Evolutionary conservation across 1,140 invertebrate genomes (phyloP).

Genomic region (Gonioctena quinquepunctata): DNA sequence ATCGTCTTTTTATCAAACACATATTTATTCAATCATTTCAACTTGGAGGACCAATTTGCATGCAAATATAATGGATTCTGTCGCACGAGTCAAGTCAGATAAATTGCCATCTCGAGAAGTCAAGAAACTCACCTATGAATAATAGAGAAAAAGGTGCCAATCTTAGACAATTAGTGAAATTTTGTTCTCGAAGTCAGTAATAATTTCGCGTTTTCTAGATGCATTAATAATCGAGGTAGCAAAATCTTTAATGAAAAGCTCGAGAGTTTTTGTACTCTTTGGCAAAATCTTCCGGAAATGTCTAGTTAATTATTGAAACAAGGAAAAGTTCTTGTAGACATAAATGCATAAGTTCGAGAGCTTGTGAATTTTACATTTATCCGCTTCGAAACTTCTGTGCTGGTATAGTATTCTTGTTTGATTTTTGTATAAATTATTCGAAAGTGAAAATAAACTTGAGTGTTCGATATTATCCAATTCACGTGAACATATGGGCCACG

Average conservation of each 20-base stretch:
- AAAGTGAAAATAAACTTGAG: too few species aligned
- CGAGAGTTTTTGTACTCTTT: slow-evolving; percentile 6
- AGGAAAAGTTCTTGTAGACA: slow-evolving; percentile 5
- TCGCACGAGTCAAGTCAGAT: too few species aligned
- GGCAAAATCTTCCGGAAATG: slow-evolving; percentile 8
- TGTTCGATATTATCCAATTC: too few species aligned
- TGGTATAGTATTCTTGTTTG: slow-evolving; percentile 1
- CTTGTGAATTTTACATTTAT: slow-evolving; percentile 2
- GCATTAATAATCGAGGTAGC: background rate
- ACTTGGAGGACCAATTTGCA: too few species aligned
- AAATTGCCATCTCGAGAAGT: too few species aligned
- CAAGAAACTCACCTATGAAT: background rate
- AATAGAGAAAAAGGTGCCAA: background rate
- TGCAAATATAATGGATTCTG: too few species aligned
- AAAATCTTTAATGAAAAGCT: slow-evolving; percentile 7
- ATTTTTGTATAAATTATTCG: background rate
- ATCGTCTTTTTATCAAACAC: too few species aligned
- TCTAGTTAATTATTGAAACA: slow-evolving; percentile 8
- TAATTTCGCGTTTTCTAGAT: background rate
- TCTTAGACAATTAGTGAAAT: background rate
- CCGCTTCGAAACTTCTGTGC: background rate
- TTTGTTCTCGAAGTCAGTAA: background rate
- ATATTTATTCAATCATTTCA: too few species aligned
- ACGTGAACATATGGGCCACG: too few species aligned
- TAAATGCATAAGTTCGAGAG: slow-evolving; percentile 8